These are phyloP conservation scores for Semotilus atromaculatus DNA, from an alignment of 2,797 vertebrate species.

Conservation along the genomic window DNA sequence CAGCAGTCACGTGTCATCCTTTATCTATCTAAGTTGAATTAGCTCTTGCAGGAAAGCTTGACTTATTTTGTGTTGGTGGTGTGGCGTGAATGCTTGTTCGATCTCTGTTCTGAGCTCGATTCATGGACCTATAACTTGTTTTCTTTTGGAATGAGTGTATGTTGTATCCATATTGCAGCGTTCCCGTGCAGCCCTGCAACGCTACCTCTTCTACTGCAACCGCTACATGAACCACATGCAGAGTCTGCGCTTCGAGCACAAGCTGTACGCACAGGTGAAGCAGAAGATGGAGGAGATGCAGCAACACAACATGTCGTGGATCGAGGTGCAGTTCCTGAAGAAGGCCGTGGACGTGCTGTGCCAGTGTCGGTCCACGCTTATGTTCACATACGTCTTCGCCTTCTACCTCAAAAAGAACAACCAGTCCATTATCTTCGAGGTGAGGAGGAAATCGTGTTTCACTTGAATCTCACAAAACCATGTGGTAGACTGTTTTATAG, in stretches of 20 bases:
- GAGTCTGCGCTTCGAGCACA: conserved; percentile 99
- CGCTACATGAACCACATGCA: conserved; percentile 99
- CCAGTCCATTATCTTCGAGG: conserved; percentile 99
- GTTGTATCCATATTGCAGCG: conserved; percentile 75
- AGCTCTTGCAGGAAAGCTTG: background rate
- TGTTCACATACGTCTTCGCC: conserved; percentile 99
- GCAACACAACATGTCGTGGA: conserved; percentile 99
- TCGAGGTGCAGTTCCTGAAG: conserved; percentile 99
- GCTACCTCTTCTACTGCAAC: conserved; percentile 99
- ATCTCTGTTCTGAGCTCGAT: background rate
- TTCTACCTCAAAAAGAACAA: conserved; percentile 99
- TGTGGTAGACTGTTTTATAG: background rate
- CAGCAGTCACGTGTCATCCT: background rate
- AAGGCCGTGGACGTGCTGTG: conserved; percentile 98
- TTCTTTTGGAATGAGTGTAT: conserved; percentile 5
- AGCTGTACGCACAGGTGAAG: conserved; percentile 98
- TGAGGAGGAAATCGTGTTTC: conserved; percentile 54
- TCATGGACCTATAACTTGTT: background rate
- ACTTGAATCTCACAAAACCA: too few relatives aligned
- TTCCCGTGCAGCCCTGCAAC: conserved; percentile 96
- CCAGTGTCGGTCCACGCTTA: conserved; percentile 99
- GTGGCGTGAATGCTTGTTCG: background rate
- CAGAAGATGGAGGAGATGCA: conserved; percentile 99
- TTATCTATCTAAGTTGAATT: background rate
- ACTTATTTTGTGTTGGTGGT: background rate